Conservation (phyloP, 1,140 invertebrate genomes). For the Atta colombica region DNA sequence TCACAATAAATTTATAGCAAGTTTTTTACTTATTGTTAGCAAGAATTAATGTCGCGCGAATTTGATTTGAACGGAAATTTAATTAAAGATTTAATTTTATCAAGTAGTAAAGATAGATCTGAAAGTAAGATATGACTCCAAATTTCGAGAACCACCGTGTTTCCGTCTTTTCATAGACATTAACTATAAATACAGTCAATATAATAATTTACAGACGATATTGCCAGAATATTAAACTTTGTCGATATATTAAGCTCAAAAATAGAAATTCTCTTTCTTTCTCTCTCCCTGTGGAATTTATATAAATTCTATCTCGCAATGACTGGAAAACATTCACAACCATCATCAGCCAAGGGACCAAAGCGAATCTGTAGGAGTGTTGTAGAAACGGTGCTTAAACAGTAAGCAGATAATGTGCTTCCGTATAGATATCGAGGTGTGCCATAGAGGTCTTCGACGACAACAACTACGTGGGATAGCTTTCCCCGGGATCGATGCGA, state of each 20-base stretch:
- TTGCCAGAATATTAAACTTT: neutral
- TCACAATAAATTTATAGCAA: neutral
- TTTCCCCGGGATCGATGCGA: slow-evolving; percentile 73
- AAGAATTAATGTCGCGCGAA: slow-evolving; percentile 20
- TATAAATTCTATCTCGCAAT: slow-evolving; percentile 33
- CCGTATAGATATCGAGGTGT: slow-evolving; percentile 71
- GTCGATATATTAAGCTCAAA: neutral
- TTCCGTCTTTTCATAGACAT: neutral
- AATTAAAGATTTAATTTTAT: neutral
- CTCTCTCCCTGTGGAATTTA: neutral
- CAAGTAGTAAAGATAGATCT: neutral
- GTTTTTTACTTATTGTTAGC: too few species aligned
- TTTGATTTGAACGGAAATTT: neutral
- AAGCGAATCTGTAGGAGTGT: neutral
- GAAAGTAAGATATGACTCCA: neutral
- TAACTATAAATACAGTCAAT: neutral
- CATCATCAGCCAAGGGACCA: neutral
- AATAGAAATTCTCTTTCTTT: neutral
- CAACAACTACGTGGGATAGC: slow-evolving; percentile 57
- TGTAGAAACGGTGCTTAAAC: slow-evolving; percentile 64
- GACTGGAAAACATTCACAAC: slow-evolving; percentile 12
- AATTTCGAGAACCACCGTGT: neutral
- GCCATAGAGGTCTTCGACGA: slow-evolving; percentile 57
- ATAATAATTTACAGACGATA: neutral
- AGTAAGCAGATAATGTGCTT: slow-evolving; percentile 73